These are phyloP conservation scores for Auanema sp. DNA, from an alignment of 2,888 invertebrate genomes.

Conservation along the genomic window DNA sequence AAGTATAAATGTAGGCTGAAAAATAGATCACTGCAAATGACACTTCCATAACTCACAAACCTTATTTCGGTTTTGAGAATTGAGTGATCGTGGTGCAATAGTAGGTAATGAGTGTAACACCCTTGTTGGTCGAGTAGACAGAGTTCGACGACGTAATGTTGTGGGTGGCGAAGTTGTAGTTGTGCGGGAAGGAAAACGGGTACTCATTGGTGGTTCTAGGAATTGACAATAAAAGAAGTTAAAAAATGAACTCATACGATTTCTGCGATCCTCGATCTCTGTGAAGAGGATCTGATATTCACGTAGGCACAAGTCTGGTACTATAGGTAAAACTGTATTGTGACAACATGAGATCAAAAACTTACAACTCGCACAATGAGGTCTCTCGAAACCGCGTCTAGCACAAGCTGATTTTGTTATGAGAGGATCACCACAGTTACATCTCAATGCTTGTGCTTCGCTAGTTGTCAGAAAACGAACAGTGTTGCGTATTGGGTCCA, in stretches of 20 bases:
- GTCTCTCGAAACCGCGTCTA: neutral
- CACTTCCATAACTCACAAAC: too few species aligned
- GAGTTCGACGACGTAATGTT: too few species aligned
- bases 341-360: neutral
- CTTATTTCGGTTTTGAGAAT: too few species aligned
- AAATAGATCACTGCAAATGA: too few species aligned
- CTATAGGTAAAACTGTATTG: conserved; percentile 3
- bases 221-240: too few species aligned
- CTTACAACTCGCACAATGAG: conserved; percentile 14
- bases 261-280: neutral
- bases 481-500: conserved; percentile 3
- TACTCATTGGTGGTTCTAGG: too few species aligned
- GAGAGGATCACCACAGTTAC: conserved; percentile 21
- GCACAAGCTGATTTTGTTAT: conserved; percentile 18
- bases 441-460: conserved; percentile 9
- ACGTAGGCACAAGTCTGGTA: conserved; percentile 19
- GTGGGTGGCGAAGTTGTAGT: too few species aligned
- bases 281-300: conserved; percentile 15
- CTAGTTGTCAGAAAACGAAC: conserved; percentile 14
- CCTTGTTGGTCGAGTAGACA: too few species aligned
- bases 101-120: too few species aligned
- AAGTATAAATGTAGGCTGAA: too few species aligned
- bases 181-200: too few species aligned
- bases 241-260: neutral
- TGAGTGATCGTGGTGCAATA: too few species aligned